Conservation (phyloP, 2,888 invertebrate species). For the Meta bourneti region DNA sequence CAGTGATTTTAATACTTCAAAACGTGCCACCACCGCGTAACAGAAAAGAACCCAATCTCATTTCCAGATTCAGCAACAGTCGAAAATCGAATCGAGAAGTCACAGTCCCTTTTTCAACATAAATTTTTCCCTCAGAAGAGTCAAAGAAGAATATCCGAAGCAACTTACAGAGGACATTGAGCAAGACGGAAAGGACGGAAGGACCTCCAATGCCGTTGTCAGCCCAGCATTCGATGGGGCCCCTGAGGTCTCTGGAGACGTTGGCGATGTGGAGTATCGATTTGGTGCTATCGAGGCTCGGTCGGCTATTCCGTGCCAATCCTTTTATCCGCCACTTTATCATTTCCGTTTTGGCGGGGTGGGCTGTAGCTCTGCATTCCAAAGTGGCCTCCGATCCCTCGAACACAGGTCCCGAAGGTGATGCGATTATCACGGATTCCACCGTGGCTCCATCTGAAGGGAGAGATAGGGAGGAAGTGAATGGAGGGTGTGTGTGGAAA, state of each 20-base stretch:
- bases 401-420: conserved; percentile 67
- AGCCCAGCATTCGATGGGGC: conserved; percentile 75
- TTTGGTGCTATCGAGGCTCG: conserved; percentile 57
- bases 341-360: conserved; percentile 90
- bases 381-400: conserved; percentile 90
- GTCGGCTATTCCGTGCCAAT: conserved; percentile 81
- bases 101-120: no score
- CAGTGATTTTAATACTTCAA: no score
- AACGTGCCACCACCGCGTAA: no score
- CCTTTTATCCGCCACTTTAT: conserved; percentile 87
- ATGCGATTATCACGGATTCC: conserved; percentile 62
- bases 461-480: neutral
- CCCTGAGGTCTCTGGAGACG: conserved; percentile 71
- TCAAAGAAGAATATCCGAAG: neutral
- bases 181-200: conserved; percentile 54
- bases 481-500: neutral
- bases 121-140: no score
- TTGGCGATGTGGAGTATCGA: conserved; percentile 63
- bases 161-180: conserved; percentile 74
- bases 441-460: conserved; percentile 64
- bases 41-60: no score
- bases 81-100: no score
- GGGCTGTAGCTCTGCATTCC: conserved; percentile 91
- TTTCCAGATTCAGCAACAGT: no score
- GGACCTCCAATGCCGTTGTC: conserved; percentile 76